These are phyloP conservation scores for Paragorgia papillata DNA, from an alignment of 92 coral and sea anemone genomes.

Conservation along the genomic window DNA sequence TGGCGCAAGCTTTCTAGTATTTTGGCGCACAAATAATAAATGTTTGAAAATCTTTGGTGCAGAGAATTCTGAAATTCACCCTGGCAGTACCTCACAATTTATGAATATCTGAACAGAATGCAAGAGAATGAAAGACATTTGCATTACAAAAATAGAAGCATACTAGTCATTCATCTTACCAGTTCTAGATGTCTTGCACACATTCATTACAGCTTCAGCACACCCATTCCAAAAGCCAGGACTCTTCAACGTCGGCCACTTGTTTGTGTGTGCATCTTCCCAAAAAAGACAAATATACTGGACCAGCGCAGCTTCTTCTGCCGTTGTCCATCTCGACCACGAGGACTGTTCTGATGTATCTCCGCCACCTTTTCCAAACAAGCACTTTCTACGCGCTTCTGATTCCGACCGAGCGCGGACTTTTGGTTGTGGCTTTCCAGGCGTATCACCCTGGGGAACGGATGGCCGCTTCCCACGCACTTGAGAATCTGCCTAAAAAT, in stretches of 20 bases:
- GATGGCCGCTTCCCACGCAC: slow-evolving; percentile 34
- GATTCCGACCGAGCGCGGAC: background rate
- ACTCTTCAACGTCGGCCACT: slow-evolving; percentile 46
- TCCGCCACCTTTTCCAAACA: background rate
- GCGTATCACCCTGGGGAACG: slow-evolving; percentile 46
- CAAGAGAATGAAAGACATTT: background rate
- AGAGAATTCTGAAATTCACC: no score
- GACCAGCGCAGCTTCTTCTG: slow-evolving; percentile 46
- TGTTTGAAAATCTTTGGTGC: no score
- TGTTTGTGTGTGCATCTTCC: slow-evolving; percentile 57
- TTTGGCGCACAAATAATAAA: no score
- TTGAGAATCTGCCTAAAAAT: slow-evolving; percentile 24
- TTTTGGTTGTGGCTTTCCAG: slow-evolving; percentile 49
- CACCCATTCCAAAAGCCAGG: slow-evolving; percentile 31
- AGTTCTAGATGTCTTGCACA: slow-evolving; percentile 30
- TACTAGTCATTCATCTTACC: background rate
- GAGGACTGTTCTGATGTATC: slow-evolving; percentile 23
- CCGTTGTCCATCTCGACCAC: slow-evolving; percentile 31
- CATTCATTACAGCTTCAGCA: slow-evolving; percentile 39
- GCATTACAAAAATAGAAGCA: background rate
- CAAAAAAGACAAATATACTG: slow-evolving; percentile 56
- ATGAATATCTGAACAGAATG: no score
- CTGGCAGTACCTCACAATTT: slow-evolving; percentile 44
- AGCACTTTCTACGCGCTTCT: slow-evolving; percentile 7
- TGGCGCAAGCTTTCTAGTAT: no score